A percentile compares a stretch with the other conserved stretches of the same genome.
Evolutionary conservation across 2,113 vertebrate genomes (phyloP).

Genomic region (Rhynchopsitta pachyrhyncha): DNA sequence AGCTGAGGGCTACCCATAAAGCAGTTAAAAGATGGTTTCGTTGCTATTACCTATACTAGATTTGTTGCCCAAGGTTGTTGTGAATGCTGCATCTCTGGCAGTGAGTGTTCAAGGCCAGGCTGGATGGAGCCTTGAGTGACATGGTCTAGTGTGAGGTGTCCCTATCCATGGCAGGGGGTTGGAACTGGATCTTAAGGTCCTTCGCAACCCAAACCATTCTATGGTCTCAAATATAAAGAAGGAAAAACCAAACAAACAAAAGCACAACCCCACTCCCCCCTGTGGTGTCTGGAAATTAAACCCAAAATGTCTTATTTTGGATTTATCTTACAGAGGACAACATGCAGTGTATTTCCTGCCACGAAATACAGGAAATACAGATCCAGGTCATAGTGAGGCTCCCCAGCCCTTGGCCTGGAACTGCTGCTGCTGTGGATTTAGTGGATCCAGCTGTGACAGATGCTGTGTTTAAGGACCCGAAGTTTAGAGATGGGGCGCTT

Average conservation of each 20-base stretch:
- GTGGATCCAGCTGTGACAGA: background rate
- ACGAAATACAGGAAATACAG: background rate
- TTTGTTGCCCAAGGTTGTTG: background rate
- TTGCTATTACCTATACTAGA: background rate
- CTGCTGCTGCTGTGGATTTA: background rate
- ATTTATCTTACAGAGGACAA: background rate
- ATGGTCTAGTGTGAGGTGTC: too few species aligned
- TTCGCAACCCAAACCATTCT: too few species aligned
- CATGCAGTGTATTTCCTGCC: background rate
- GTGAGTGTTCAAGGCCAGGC: too few species aligned
- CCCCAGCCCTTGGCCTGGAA: background rate
- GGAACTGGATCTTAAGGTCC: too few species aligned
- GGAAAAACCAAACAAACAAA: background rate
- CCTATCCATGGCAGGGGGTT: too few species aligned
- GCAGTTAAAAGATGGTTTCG: background rate
- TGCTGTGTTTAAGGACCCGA: background rate
- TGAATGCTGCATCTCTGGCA: background rate
- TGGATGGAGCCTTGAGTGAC: too few species aligned
- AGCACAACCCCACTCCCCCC: background rate
- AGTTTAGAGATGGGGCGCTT: background rate
- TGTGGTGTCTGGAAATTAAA: background rate
- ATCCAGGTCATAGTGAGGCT: background rate
- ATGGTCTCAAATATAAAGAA: background rate
- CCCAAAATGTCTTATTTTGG: fast-evolving
- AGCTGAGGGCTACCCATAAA: background rate